Conservation (phyloP, 1,140 invertebrate species). For the Bombus confusus region DNA sequence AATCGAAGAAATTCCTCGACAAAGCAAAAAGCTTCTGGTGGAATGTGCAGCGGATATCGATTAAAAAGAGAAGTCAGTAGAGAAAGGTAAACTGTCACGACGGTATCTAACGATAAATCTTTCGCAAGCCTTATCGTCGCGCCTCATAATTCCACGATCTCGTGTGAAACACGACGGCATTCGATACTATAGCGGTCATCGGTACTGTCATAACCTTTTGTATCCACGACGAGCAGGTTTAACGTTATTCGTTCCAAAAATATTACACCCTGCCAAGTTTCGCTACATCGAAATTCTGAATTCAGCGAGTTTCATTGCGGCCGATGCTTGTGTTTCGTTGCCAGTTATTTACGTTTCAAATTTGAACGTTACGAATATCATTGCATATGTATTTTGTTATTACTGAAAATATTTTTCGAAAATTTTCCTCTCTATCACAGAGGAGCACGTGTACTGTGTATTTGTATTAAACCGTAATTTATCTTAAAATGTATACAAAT, state of each 20-base stretch:
- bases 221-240: background rate
- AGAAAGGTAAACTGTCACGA: background rate
- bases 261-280: background rate
- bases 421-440: background rate
- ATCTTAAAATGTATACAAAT: background rate
- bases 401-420: conserved; percentile 7
- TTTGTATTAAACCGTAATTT: background rate
- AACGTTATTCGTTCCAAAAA: conserved; percentile 18
- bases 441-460: no score
- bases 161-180: background rate
- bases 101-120: background rate
- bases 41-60: background rate
- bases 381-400: conserved; percentile 27
- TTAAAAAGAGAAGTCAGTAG: background rate
- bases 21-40: background rate
- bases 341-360: conserved; percentile 25
- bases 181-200: background rate
- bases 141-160: conserved; percentile 9
- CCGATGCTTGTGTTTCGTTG: background rate
- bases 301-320: conserved; percentile 10
- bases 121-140: background rate
- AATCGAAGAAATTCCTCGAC: background rate
- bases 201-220: background rate
- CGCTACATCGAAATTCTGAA: conserved; percentile 4
- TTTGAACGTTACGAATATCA: conserved; percentile 21